Evolutionary conservation across 2,113 vertebrate genomes (phyloP).

Genomic region (Pelvicachromis taeniatus): DNA sequence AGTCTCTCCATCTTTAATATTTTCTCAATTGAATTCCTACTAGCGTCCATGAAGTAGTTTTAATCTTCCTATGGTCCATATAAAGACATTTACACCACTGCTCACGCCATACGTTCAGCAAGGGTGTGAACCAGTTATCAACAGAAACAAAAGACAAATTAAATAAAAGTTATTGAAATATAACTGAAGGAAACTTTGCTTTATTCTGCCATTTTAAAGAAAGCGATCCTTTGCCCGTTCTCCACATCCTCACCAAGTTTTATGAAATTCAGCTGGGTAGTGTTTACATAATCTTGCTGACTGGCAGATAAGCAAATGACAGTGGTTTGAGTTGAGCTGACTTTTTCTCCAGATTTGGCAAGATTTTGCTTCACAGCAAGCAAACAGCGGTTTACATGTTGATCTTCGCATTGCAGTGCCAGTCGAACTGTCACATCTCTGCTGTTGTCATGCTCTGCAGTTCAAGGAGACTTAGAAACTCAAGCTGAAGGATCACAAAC

Average conservation of each 20-base stretch:
- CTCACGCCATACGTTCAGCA: neutral
- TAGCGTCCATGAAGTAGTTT: neutral
- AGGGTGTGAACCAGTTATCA: neutral
- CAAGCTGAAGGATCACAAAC: conserved; percentile 23
- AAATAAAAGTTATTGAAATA: neutral
- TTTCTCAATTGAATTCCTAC: neutral
- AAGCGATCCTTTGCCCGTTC: neutral
- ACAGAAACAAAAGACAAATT: neutral
- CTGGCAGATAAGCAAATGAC: neutral
- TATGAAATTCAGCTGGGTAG: neutral
- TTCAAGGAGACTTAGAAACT: conserved; percentile 13
- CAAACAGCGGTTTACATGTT: neutral
- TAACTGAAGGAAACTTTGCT: neutral
- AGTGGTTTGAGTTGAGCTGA: neutral
- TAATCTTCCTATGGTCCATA: neutral
- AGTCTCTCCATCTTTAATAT: neutral
- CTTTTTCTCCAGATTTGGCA: neutral
- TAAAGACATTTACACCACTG: neutral
- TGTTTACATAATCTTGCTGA: neutral
- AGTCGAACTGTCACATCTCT: neutral
- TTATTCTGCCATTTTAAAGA: neutral
- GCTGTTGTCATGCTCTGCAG: neutral
- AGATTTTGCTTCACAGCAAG: neutral
- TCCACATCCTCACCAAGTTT: neutral
- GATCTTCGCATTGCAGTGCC: neutral